Evolutionary conservation across 2,888 invertebrate species (phyloP), one percentile per base, ranked within the genome.

Genomic region (Drosophila quinaria): DNA sequence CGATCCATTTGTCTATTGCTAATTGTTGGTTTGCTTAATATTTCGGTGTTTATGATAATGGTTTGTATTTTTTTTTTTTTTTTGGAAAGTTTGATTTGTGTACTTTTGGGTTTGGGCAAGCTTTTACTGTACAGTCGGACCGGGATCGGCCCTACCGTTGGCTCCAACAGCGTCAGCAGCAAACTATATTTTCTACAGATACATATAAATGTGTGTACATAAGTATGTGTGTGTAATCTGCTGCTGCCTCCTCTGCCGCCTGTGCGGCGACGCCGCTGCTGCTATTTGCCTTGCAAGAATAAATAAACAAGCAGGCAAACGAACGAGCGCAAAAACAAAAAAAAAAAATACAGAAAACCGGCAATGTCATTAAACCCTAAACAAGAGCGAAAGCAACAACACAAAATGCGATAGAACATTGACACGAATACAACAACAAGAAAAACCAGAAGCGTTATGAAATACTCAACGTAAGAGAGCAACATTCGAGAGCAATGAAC

Each of bases 311-410:
- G 63, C 56, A 58, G 69, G 71, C 74, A 81, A 78, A 66, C 78
- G 70, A 78, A 80, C 73, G 60, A 80, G 55, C 47, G 58, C 22
- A 80, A 74, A 74, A 70, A 74, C 63, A 63, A 59, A 33, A 70
- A 80, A 74, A 74, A 70, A 74, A 65, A 63, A 59, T 33, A 70
- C 62, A 67, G 84, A 84, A 87, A 81, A 79, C 79, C 79, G 85
- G 89, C 89, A 89, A 90, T 87, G 90, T 90, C 90, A 90, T 90
- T 90, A 90, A 90, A 90, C 90, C 89, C 89, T 90, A 85, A 89
- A 89, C 81, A 83, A 89, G 81, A 83, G 86, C 89, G 87, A 89
- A 87, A 83, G 81, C 79, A 86, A 89, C 82, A 88, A 81, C 74
- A 80, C 70, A 78, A 81, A 74, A 70, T 73, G 73, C 77, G 81